Conservation (phyloP, 2,113 vertebrate genomes). For the Engraulis encrasicolus region DNA sequence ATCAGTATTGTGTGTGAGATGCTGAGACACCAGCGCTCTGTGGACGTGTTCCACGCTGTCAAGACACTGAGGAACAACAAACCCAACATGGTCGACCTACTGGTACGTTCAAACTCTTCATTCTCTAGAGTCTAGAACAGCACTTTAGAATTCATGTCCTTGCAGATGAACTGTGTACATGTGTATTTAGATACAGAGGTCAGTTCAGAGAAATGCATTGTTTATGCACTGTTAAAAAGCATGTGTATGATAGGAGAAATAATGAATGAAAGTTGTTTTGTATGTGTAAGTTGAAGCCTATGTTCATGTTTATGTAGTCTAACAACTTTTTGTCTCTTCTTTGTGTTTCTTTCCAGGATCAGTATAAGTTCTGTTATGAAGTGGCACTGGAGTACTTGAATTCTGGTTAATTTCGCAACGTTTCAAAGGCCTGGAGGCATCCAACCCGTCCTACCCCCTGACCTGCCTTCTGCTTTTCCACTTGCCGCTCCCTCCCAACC, state of each 20-base stretch:
- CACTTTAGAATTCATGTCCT: not conserved
- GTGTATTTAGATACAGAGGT: not conserved
- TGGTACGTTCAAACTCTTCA: constrained; percentile 75
- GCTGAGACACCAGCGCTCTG: constrained; percentile 90
- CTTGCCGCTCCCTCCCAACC: not conserved
- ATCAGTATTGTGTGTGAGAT: constrained; percentile 98
- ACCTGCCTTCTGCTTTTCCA: not conserved
- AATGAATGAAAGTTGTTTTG: no score
- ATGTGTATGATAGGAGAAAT: no score
- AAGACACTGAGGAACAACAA: constrained; percentile 98
- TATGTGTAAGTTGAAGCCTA: not conserved
- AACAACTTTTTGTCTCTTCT: not conserved
- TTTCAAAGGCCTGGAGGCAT: not conserved
- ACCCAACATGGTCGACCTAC: constrained; percentile 98
- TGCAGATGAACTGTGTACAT: constrained; percentile 2
- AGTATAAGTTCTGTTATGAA: constrained; percentile 99
- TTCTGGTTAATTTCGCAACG: constrained; percentile 79
- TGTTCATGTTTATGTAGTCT: not conserved
- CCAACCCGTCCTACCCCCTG: not conserved
- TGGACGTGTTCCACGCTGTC: constrained; percentile 94
- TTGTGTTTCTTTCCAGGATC: constrained; percentile 79
- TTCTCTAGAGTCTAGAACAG: no score
- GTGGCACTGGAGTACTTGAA: constrained; percentile 96
- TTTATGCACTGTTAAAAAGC: not conserved
- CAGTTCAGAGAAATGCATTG: not conserved